Base-by-base conservation (phyloP, 2,888 invertebrate species). In the Epiblema foenella region DNA sequence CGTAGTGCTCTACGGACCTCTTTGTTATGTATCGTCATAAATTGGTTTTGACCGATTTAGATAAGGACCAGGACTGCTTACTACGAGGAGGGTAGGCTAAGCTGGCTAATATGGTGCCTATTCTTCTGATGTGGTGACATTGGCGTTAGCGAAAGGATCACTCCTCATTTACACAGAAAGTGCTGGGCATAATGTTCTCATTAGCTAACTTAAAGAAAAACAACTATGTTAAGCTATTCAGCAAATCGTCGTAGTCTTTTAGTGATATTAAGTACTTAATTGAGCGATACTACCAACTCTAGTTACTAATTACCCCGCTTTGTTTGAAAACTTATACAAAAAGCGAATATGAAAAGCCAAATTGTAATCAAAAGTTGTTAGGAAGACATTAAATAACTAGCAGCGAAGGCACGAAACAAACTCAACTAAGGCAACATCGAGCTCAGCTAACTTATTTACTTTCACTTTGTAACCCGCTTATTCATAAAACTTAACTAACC, bases 301-400 rank as follows among this genome's bases (percentile, higher is more conserved):
- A 17, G n/a, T 46, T 46, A 46, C 46, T 57, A 69, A 69, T 69
- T 69, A 58, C 37, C 69, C 74, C 75, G 74, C 51, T 70, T 66
- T 54, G 59, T 70, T 37, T 70, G 59, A 66, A 52, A 70, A 57
- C 54, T 66, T 64, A 75, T 76, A 74, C 73, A 75, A 76, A 74
- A 77, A 73, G 72, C 69, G 74, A 72, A 69, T 58, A 72, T 64
- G 59, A 67, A 71, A 68, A 73, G 69, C 71, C 59, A 70, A 69
- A 63, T 72, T 64, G 74, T 74, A 46, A 76, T 75, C 77, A 75
- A 75, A 57, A 77, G 74, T 69, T 69, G 69, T 69, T 57, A 69
- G 33, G 69, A 51, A 39, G 69, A 58, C 69, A 49, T 69, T 51
- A 69, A 57, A 64, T 64, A 69, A 69, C 51, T 69, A 63, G 49